Conservation (phyloP, 35 echinoderm and acorn worm genomes). For the Lytechinus variegatus region DNA sequence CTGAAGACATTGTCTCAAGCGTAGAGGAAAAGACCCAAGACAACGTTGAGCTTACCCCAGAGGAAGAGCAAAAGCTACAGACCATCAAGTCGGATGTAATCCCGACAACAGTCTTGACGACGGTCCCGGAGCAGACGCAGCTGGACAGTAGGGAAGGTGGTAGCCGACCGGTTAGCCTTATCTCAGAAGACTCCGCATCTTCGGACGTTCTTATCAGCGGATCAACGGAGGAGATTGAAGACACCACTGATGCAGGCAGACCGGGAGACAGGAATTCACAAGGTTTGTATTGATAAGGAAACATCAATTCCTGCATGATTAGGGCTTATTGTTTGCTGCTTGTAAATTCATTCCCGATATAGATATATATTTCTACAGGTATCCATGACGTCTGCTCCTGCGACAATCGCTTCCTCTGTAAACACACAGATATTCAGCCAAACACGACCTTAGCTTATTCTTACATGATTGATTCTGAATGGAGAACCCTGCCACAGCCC, state of each 20-base stretch:
- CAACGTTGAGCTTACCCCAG: neutral
- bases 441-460: too few relatives aligned
- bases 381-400: too few relatives aligned
- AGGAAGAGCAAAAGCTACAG: neutral
- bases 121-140: neutral
- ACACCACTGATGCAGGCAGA: constrained; percentile 25
- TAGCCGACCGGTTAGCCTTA: constrained; percentile 15
- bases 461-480: too few relatives aligned
- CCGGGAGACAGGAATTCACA: constrained; percentile 27
- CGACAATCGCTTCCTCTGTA: too few relatives aligned
- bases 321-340: neutral
- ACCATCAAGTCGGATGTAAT: constrained; percentile 28
- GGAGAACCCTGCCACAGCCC: too few relatives aligned
- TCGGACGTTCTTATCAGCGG: neutral
- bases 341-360: neutral
- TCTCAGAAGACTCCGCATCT: constrained; percentile 22
- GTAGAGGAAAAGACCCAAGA: neutral
- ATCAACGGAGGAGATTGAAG: neutral
- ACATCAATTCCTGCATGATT: neutral
- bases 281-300: neutral
- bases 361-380: neutral
- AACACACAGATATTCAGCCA: too few relatives aligned
- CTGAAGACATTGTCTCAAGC: neutral
- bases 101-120: neutral
- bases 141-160: neutral